Conservation (phyloP, 92 coral and sea anemone genomes). For the Zoanthus solanderi region DNA sequence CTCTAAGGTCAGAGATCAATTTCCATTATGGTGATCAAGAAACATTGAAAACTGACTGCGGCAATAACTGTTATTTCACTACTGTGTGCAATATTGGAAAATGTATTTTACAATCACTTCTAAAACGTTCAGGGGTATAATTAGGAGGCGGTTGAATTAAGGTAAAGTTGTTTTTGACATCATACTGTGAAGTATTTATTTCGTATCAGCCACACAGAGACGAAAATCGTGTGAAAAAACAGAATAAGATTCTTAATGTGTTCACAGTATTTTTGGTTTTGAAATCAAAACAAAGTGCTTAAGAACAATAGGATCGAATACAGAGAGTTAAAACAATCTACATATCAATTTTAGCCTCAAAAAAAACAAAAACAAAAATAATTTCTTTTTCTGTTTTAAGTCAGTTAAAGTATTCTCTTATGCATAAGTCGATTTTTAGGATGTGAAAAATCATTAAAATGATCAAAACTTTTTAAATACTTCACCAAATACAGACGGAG, state of each 20-base stretch:
- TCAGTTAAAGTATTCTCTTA: too few species aligned
- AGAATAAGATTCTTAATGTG: constrained; percentile 28
- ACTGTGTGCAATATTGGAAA: constrained; percentile 6
- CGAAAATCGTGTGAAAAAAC: constrained; percentile 6
- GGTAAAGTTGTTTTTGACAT: constrained; percentile 18
- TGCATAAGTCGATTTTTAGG: too few species aligned
- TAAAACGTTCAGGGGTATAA: constrained; percentile 36
- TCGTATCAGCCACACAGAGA: constrained; percentile 36
- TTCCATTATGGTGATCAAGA: too few species aligned
- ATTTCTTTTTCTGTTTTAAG: too few species aligned
- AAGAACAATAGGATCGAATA: constrained; percentile 9
- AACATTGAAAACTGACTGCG: not conserved
- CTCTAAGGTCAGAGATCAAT: not conserved
- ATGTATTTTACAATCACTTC: constrained; percentile 49
- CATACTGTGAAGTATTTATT: constrained; percentile 50
- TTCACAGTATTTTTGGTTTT: constrained; percentile 16
- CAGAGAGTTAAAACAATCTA: not conserved
- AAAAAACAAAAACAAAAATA: not conserved
- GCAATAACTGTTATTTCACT: constrained; percentile 10
- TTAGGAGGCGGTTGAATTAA: constrained; percentile 33
- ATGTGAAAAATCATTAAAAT: too few species aligned
- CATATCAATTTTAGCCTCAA: not conserved
- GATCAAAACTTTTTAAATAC: too few species aligned
- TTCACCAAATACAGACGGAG: too few species aligned
- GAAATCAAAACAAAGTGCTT: constrained; percentile 30